Evolutionary conservation across 2,797 vertebrate genomes (phyloP).

Genomic region (Protosalanx chinensis): DNA sequence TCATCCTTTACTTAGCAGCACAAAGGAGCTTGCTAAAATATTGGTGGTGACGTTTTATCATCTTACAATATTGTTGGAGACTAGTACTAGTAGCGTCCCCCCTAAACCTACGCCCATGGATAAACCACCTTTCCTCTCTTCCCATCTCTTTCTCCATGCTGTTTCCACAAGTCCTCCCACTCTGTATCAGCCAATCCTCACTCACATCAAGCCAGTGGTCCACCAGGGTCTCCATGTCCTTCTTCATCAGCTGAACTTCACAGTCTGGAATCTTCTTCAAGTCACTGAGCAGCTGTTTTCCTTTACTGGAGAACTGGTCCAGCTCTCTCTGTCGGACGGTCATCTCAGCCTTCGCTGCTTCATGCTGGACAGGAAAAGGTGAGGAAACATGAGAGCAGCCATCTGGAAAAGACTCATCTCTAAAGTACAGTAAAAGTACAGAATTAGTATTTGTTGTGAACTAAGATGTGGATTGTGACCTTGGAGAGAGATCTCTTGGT

Average conservation of each 20-base stretch:
- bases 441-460: neutral
- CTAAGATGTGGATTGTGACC: constrained; percentile 65
- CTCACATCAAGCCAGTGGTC: constrained; percentile 97
- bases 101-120: neutral
- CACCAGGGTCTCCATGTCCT: constrained; percentile 82
- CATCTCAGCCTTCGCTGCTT: constrained; percentile 82
- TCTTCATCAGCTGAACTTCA: constrained; percentile 75
- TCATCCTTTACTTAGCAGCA: too few relatives aligned
- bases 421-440: neutral
- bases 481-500: constrained; percentile 82
- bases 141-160: neutral
- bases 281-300: constrained; percentile 85
- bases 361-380: constrained; percentile 74
- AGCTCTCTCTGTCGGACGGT: constrained; percentile 80
- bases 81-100: neutral
- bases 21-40: too few relatives aligned
- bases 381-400: neutral
- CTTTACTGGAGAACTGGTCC: constrained; percentile 87
- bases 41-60: too few relatives aligned
- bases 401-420: neutral
- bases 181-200: constrained; percentile 10
- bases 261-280: constrained; percentile 86
- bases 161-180: neutral
- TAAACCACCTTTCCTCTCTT: neutral
- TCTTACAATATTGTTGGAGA: too few relatives aligned